phyloP scores from a whole-genome alignment of 2,888 invertebrate genomes.

The Meteorus colon region DNA sequence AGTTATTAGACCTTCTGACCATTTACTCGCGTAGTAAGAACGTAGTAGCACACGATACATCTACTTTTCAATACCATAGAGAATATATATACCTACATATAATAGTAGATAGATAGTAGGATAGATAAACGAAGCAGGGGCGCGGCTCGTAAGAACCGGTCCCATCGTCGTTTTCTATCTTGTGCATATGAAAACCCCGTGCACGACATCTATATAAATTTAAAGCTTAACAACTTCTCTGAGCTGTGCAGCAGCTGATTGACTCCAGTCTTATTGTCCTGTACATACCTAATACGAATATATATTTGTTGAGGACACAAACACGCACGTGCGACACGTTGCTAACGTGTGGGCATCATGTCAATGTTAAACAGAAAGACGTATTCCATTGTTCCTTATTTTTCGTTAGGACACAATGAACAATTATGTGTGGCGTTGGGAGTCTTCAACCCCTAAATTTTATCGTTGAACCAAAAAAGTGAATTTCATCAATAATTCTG shows the following conservation, averaged over 20 bases:
- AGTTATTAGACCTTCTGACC: constrained; percentile 51
- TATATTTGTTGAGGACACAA: background rate
- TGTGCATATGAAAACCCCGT: background rate
- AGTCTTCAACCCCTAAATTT: background rate
- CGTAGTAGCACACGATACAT: background rate
- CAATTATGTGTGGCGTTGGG: background rate
- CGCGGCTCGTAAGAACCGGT: constrained; percentile 10
- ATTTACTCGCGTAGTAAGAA: constrained; percentile 47
- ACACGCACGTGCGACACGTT: constrained; percentile 36
- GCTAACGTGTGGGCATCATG: constrained; percentile 14
- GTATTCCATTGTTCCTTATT: background rate
- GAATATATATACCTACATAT: background rate
- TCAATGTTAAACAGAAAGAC: background rate
- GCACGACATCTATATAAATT: background rate
- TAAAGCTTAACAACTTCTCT: background rate
- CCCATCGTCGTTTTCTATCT: constrained; percentile 10
- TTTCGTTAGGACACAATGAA: background rate
- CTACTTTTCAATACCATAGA: background rate
- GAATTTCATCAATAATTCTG: background rate
- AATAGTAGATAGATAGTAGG: background rate
- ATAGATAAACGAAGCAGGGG: constrained; percentile 8
- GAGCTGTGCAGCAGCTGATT: constrained; percentile 19
- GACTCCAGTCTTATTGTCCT: background rate
- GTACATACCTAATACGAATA: background rate
- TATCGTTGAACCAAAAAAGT: background rate